phyloP scores from a whole-genome alignment of 2,888 invertebrate species.

The Zaprionus lineosus region DNA sequence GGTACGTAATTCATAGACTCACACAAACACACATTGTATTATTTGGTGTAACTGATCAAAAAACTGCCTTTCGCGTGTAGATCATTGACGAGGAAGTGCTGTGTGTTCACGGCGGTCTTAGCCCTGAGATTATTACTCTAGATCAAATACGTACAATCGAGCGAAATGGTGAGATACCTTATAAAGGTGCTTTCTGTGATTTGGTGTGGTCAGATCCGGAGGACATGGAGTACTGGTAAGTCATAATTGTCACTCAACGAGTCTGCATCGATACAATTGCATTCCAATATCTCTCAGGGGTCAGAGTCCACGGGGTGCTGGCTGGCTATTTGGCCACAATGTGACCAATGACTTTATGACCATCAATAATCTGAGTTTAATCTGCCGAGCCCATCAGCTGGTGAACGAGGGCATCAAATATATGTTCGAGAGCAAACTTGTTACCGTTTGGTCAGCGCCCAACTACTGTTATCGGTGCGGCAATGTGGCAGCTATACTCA shows the following conservation, averaged over 20 bases:
- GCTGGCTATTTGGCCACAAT: conserved; percentile 97
- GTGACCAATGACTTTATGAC: conserved; percentile 97
- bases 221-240: conserved; percentile 94
- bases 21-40: neutral
- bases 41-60: conserved; percentile 1
- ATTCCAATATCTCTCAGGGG: conserved; percentile 84
- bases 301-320: conserved; percentile 97
- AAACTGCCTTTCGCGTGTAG: conserved; percentile 42
- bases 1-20: conserved; percentile 83
- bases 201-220: conserved; percentile 99
- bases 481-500: conserved; percentile 97
- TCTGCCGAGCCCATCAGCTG: conserved; percentile 99
- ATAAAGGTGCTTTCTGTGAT: conserved; percentile 99
- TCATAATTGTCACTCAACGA: too few species aligned
- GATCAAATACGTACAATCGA: conserved; percentile 98
- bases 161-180: conserved; percentile 98
- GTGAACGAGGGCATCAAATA: conserved; percentile 99
- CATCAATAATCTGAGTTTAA: conserved; percentile 94
- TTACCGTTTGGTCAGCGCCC: conserved; percentile 99
- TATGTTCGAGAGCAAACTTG: conserved; percentile 98
- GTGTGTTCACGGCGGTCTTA: conserved; percentile 98
- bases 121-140: conserved; percentile 97
- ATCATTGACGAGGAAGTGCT: conserved; percentile 98
- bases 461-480: conserved; percentile 99
- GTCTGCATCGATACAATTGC: too few species aligned